Percentiles rank a stretch among this genome's conserved stretches.
Conservation (phyloP, 2,888 invertebrate species). For the Lasioglossum leucozonium region DNA sequence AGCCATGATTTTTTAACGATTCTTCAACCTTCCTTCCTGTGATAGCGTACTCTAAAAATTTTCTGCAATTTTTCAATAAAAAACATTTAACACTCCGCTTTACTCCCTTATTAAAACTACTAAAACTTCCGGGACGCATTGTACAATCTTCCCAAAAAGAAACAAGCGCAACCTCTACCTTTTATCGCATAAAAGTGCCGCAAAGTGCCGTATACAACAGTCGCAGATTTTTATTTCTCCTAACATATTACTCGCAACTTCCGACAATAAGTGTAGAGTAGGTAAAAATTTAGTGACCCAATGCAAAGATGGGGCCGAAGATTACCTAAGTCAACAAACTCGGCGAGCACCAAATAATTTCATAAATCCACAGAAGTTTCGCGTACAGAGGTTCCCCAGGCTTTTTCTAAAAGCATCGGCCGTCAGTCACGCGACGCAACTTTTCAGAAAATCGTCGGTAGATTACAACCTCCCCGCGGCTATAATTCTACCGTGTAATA, state of each 20-base stretch:
- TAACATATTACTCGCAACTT: background rate
- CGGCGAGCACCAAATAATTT: background rate
- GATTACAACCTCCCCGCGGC: background rate
- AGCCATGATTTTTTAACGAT: background rate
- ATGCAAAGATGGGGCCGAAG: background rate
- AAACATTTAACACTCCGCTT: background rate
- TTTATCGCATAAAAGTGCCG: background rate
- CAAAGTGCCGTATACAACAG: background rate
- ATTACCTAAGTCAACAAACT: background rate
- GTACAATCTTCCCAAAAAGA: background rate
- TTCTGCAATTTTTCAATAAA: background rate
- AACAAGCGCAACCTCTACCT: background rate
- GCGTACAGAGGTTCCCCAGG: background rate
- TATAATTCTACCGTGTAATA: background rate
- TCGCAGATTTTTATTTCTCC: background rate
- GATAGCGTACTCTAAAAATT: background rate
- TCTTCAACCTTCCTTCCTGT: background rate
- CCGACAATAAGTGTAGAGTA: slow-evolving; percentile 2
- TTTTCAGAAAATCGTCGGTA: background rate
- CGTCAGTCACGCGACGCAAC: background rate
- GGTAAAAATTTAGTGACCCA: background rate
- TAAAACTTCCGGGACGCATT: too few relatives aligned
- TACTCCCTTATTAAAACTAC: background rate
- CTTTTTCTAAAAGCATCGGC: background rate
- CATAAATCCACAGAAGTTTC: slow-evolving; percentile 4